phyloP scores from a whole-genome alignment of 1,140 invertebrate species.

The Olivierus martensii region DNA sequence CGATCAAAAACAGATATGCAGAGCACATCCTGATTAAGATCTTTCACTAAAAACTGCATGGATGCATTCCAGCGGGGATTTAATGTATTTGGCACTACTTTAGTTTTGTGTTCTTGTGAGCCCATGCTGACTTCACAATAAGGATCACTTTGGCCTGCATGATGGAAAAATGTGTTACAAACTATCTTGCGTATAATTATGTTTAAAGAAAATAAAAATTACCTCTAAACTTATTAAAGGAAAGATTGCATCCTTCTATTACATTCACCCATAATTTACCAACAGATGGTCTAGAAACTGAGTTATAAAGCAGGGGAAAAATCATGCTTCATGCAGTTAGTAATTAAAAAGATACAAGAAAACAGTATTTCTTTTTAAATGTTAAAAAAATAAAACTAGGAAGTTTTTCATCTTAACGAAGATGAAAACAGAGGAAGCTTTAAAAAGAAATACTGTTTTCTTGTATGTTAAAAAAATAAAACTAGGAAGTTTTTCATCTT shows the following conservation, averaged over 20 bases:
- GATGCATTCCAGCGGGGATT: slow-evolving; percentile 62
- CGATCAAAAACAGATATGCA: slow-evolving; percentile 64
- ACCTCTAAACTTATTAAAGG: neutral
- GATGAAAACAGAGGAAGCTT: neutral
- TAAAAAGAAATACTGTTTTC: too few species aligned
- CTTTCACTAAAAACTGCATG: slow-evolving; percentile 69
- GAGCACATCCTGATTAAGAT: slow-evolving; percentile 54
- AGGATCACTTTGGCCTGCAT: slow-evolving; percentile 42
- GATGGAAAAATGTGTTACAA: slow-evolving; percentile 12
- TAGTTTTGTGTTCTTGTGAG: slow-evolving; percentile 55
- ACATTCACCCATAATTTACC: neutral
- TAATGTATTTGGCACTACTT: slow-evolving; percentile 41
- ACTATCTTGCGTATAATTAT: too few species aligned
- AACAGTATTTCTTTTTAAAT: neutral
- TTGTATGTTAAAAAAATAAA: too few species aligned
- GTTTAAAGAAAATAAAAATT: too few species aligned
- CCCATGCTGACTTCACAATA: slow-evolving; percentile 69
- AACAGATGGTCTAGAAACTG: neutral
- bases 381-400: too few species aligned
- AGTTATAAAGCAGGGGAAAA: neutral
- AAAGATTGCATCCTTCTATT: neutral
- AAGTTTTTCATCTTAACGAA: too few species aligned
- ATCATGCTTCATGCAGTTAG: neutral
- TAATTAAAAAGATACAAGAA: neutral
- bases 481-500: too few species aligned